A percentile compares a stretch with the other conserved stretches of the same genome.
Evolutionary conservation across 2,797 vertebrate species (phyloP).

Genomic region (Botia kubotai): DNA sequence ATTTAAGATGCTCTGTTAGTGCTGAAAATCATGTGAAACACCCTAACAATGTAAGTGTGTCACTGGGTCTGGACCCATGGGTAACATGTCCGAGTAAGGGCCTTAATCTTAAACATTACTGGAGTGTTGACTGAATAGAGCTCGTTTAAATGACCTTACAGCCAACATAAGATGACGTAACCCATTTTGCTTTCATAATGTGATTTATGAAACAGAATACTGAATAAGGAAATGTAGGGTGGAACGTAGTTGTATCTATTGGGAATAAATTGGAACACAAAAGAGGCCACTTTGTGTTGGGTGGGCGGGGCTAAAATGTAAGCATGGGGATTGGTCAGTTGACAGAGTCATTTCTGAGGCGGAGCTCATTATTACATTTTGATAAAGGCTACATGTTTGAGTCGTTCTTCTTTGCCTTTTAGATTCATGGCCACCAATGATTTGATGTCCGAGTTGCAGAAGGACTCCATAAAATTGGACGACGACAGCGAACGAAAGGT

Average conservation of each 20-base stretch:
- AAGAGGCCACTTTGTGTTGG: background rate
- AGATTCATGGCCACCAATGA: constrained; percentile 99
- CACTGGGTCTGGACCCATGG: background rate
- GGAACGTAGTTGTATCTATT: background rate
- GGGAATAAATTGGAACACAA: background rate
- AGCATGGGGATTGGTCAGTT: background rate
- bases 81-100: background rate
- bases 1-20: background rate
- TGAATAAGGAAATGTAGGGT: background rate
- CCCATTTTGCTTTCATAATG: too few species aligned
- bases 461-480: constrained; percentile 98
- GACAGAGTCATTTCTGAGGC: background rate
- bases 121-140: background rate
- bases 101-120: background rate
- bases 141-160: background rate
- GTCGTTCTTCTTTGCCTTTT: constrained; percentile 3
- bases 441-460: constrained; percentile 98
- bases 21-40: background rate
- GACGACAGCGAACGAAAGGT: constrained; percentile 99
- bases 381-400: background rate
- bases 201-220: too few species aligned
- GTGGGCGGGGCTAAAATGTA: background rate
- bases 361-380: background rate
- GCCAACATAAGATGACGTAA: background rate
- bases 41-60: background rate